Evolutionary conservation across 2,888 invertebrate genomes (phyloP).

Genomic region (Pardosa pseudoannulata): DNA sequence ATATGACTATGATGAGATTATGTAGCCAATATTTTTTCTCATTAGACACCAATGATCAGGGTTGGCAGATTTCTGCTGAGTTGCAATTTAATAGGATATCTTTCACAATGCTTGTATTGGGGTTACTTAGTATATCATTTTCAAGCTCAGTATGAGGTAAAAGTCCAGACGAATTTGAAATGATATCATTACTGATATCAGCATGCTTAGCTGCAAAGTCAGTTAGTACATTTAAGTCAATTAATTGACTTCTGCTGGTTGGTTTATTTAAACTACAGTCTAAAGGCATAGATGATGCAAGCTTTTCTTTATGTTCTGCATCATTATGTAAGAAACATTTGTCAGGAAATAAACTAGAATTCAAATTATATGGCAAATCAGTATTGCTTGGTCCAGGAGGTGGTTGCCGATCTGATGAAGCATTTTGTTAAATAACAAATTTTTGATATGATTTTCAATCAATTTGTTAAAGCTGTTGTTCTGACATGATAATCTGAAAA

Average conservation of each 20-base stretch:
- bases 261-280: neutral
- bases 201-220: conserved; percentile 54
- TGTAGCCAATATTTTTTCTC: too few relatives aligned
- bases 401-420: neutral
- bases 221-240: conserved; percentile 52
- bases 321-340: neutral
- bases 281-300: neutral
- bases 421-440: neutral
- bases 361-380: neutral
- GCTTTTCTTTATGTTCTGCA: neutral
- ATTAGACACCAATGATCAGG: too few relatives aligned
- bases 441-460: neutral
- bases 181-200: neutral
- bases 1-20: too few relatives aligned
- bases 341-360: neutral
- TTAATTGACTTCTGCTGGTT: conserved; percentile 31
- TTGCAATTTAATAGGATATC: neutral
- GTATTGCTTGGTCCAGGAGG: neutral
- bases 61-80: too few relatives aligned
- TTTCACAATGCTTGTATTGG: neutral
- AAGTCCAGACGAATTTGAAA: neutral
- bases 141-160: conserved; percentile 58
- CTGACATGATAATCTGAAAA: neutral
- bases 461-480: neutral
- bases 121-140: neutral